phyloP scores from a whole-genome alignment of 2,888 invertebrate genomes.

The Spodoptera exigua region DNA sequence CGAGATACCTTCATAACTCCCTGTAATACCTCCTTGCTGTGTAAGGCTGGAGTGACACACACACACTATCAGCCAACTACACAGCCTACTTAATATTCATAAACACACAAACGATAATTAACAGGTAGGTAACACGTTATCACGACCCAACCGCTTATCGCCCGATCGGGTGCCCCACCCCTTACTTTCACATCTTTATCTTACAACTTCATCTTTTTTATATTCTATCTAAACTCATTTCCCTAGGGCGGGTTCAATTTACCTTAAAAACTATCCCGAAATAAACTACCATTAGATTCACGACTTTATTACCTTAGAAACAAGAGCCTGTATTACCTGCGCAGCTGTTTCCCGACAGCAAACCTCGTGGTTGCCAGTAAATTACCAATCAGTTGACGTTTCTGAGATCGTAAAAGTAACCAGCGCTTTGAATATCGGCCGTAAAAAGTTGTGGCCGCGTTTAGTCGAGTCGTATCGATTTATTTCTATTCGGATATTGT shows the following conservation, averaged over 20 bases:
- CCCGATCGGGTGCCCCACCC: constrained; percentile 46
- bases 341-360: constrained; percentile 24
- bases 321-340: constrained; percentile 22
- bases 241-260: constrained; percentile 56
- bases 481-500: constrained; percentile 37
- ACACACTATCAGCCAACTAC: constrained; percentile 24
- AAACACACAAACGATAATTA: constrained; percentile 51
- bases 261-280: constrained; percentile 32
- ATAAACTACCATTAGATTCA: constrained; percentile 6
- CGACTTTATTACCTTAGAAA: constrained; percentile 1
- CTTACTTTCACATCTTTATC: constrained; percentile 62
- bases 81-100: constrained; percentile 46
- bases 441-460: constrained; percentile 36
- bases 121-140: constrained; percentile 47
- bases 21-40: neutral
- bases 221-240: constrained; percentile 59
- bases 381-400: constrained; percentile 64
- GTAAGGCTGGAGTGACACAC: constrained; percentile 2
- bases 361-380: constrained; percentile 52
- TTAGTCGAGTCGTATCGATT: constrained; percentile 36
- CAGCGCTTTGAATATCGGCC: constrained; percentile 56
- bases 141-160: constrained; percentile 27
- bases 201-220: constrained; percentile 57
- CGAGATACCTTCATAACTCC: neutral
- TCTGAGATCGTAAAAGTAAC: constrained; percentile 63